These are phyloP conservation scores for Piezodorus guildinii DNA, from an alignment of 1,140 invertebrate species.

Conservation along the genomic window DNA sequence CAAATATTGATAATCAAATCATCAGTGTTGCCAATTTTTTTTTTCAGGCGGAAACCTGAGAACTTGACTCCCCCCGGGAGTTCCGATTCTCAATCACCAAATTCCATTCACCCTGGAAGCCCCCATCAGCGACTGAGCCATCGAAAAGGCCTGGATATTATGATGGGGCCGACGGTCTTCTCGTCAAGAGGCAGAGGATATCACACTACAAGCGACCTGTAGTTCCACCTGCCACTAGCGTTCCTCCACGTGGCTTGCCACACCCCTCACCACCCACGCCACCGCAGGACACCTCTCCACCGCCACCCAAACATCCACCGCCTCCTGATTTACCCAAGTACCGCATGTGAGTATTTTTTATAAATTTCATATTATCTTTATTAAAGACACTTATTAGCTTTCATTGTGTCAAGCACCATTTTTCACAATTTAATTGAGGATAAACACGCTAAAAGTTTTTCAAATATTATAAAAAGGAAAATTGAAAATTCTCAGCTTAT, in stretches of 20 bases:
- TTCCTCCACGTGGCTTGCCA: conserved; percentile 2
- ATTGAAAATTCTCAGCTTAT: too few relatives aligned
- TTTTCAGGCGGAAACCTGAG: conserved; percentile 65
- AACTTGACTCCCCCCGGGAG: conserved; percentile 76
- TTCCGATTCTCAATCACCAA: conserved; percentile 63
- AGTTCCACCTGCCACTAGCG: conserved; percentile 11
- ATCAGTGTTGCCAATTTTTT: conserved; percentile 11
- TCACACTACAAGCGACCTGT: conserved; percentile 58
- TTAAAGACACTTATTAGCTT: too few relatives aligned
- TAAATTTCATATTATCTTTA: too few relatives aligned
- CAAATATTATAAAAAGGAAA: too few relatives aligned
- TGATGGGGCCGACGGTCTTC: conserved; percentile 47
- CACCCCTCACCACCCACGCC: conserved; percentile 23
- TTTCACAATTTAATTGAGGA: too few relatives aligned
- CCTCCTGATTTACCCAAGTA: conserved; percentile 35
- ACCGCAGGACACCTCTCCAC: conserved; percentile 21
- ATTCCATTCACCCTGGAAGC: conserved; percentile 52
- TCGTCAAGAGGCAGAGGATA: conserved; percentile 66
- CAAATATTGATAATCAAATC: too few relatives aligned
- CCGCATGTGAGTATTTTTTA: conserved; percentile 39
- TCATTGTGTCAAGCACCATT: too few relatives aligned
- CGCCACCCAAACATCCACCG: conserved; percentile 19
- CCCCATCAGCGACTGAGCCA: conserved; percentile 40
- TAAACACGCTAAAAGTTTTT: too few relatives aligned
- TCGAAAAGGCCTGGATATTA: conserved; percentile 45